phyloP scores from a whole-genome alignment of 2,797 vertebrate genomes.

The Synanceia verrucosa region DNA sequence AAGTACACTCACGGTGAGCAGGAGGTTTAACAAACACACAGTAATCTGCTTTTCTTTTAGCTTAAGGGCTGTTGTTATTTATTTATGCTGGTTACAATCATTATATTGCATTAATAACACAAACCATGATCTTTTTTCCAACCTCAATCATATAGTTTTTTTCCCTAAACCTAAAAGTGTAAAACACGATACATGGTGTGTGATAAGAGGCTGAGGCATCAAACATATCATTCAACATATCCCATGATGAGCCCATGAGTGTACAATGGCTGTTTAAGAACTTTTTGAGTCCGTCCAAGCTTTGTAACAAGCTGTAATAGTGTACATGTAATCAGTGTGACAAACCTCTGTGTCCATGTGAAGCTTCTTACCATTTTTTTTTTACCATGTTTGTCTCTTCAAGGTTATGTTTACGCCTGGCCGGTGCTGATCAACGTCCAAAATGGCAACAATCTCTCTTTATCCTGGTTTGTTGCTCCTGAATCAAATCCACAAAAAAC shows the following conservation, averaged over 20 bases:
- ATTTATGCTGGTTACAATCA: too few relatives aligned
- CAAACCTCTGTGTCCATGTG: neutral
- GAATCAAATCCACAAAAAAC: neutral
- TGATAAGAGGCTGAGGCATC: too few relatives aligned
- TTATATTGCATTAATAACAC: neutral
- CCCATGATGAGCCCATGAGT: too few relatives aligned
- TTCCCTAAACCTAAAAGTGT: too few relatives aligned
- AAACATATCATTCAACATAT: neutral
- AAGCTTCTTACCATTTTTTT: neutral
- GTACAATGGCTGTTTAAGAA: too few relatives aligned
- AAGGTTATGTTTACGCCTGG: conserved; percentile 44
- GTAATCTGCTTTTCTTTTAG: too few relatives aligned
- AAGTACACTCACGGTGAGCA: too few relatives aligned
- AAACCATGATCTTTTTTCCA: too few relatives aligned
- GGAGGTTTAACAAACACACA: too few relatives aligned
- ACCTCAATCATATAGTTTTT: too few relatives aligned
- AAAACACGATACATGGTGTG: neutral
- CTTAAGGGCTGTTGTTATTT: too few relatives aligned
- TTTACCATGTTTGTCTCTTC: neutral
- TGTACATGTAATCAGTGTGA: too few relatives aligned
- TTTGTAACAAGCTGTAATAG: neutral
- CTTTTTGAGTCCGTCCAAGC: neutral
- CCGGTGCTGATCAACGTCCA: conserved; percentile 51
- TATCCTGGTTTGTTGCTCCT: conserved; percentile 63
- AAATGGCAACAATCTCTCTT: fast-evolving